A percentile compares a stretch with the other conserved stretches of the same genome.
phyloP scores from a whole-genome alignment of 1,140 invertebrate genomes.

The Geopemphigus sp. region DNA sequence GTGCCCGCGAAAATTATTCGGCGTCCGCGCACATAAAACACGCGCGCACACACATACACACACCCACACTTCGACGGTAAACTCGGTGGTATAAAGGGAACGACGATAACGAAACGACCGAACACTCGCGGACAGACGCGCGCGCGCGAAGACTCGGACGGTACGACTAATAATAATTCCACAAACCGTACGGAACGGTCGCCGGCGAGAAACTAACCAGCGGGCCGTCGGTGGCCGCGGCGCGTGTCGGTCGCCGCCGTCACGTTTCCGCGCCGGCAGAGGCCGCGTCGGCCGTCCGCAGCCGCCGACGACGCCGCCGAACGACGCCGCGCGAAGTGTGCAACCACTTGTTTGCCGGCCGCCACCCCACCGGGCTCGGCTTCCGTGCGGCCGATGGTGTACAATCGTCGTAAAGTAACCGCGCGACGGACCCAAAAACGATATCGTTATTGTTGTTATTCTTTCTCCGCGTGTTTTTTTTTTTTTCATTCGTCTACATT shows the following conservation, averaged over 20 bases:
- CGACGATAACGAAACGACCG: background rate
- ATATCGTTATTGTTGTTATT: too few relatives aligned
- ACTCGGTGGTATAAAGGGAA: too few relatives aligned
- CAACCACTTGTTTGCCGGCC: conserved; percentile 44
- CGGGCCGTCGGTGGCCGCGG: background rate
- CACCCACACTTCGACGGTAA: too few relatives aligned
- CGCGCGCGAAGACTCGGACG: background rate
- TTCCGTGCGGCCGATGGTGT: conserved; percentile 37
- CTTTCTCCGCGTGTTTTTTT: conserved; percentile 19
- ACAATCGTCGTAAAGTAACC: too few relatives aligned
- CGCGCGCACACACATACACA: background rate
- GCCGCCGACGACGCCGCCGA: background rate
- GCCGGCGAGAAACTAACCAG: conserved; percentile 32
- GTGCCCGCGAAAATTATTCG: background rate
- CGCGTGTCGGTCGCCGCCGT: background rate
- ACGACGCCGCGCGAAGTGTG: conserved; percentile 15
- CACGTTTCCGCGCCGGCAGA: background rate
- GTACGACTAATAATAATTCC: background rate
- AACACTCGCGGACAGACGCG: background rate
- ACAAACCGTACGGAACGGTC: conserved; percentile 28
- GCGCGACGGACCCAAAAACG: background rate
- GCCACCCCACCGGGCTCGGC: conserved; percentile 36
- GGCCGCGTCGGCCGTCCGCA: background rate
- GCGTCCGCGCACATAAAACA: background rate
- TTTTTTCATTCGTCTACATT: background rate